Conservation (phyloP, 2,888 invertebrate genomes). For the Thysanoteuthis rhombus region DNA sequence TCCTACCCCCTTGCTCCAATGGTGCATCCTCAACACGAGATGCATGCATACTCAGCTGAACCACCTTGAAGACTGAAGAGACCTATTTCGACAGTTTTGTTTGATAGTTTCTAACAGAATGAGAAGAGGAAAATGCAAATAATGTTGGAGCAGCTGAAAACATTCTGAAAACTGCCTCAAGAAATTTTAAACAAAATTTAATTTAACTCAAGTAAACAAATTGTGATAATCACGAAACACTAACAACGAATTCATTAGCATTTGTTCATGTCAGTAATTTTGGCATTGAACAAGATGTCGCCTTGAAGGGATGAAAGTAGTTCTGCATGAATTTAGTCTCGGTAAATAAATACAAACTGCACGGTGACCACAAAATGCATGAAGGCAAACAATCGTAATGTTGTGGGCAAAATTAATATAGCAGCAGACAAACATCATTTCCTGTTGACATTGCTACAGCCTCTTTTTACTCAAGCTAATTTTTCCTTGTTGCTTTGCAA, state of each 20-base stretch:
- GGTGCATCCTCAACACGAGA: too few species aligned
- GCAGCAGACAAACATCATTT: neutral
- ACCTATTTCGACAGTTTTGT: too few species aligned
- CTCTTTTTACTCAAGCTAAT: neutral
- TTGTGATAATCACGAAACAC: neutral
- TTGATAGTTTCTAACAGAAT: too few species aligned
- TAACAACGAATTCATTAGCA: neutral
- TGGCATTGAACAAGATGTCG: neutral
- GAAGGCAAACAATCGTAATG: neutral
- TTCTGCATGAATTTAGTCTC: neutral
- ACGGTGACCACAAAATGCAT: neutral
- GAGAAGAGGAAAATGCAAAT: neutral
- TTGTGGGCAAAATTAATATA: neutral
- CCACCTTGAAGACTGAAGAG: too few species aligned
- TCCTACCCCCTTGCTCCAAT: too few species aligned
- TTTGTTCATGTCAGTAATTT: neutral
- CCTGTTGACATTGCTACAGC: neutral
- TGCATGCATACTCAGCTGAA: too few species aligned
- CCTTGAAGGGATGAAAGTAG: neutral
- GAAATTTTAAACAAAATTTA: neutral
- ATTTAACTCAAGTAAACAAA: neutral
- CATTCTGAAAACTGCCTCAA: neutral
- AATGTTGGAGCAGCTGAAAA: neutral
- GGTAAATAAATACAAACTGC: slow-evolving; percentile 12
- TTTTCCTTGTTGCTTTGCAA: neutral